Base-by-base conservation (phyloP, 2,113 vertebrate genomes). In the Rhinogobius similis region DNA sequence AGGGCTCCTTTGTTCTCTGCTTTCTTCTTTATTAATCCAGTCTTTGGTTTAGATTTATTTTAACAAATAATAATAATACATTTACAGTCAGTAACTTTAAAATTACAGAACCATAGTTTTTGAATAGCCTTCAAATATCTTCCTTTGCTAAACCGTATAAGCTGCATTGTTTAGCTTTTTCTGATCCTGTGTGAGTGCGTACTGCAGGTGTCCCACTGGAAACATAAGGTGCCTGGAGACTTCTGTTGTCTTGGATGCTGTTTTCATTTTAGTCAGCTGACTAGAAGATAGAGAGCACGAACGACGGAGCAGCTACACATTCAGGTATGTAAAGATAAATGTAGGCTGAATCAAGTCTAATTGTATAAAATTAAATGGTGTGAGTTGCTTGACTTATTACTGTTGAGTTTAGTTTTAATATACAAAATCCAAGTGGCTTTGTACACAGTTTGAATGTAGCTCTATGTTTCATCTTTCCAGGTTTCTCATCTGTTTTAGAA, bases 161-260 rank as follows among this genome's bases (percentile, higher is more conserved):
- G 10, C 27, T 46, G 4, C 27, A 46, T 58, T 52, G 14, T 55
- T 26, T 46, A 46, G 16, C 29, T 20, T 12, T 50, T 59, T 20
- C 56, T 32, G 26, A 2, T 14, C 16, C 27, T 41, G 39, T 41
- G 10, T 20, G 53, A 16, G 61, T 59, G 36, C 63, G 58, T 72
- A 50, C 53, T 44, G 12, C 66, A 48, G 67, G 55, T 66, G 68
- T 87, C 79, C 78, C 75, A 2, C n/a, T 70, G 81, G 77, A 75
- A 70, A 68, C 38, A 36, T 14, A 26, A 16, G 16, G 39, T 38
- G 70, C 76, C 85, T 46, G 65, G 88, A 88, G 92, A 88, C 61
- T 72, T 53, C 6, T 23, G 92, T 94, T 78, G 93, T 87, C 91
- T 85, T 92, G 93, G 92, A 83, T 85, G 84, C 85, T 65, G 75